Evolutionary conservation across 2,888 invertebrate genomes (phyloP).

Genomic region (Colletes collaris): DNA sequence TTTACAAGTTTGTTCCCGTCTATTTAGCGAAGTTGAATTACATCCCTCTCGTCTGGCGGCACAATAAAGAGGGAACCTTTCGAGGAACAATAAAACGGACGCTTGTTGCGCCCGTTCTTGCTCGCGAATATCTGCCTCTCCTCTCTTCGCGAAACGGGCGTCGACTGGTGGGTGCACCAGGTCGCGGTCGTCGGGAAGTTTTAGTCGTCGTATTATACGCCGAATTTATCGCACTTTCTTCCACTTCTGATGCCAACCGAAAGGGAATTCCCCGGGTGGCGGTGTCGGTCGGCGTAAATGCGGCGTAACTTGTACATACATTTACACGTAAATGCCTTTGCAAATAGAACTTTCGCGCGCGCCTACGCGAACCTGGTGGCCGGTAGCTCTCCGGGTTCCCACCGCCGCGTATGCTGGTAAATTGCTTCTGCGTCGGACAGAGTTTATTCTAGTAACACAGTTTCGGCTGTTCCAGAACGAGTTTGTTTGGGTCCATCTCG

Average conservation of each 20-base stretch:
- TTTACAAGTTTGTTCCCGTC: conserved; percentile 21
- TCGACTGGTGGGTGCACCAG: conserved; percentile 34
- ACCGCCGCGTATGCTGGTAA: conserved; percentile 44
- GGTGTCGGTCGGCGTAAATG: conserved; percentile 33
- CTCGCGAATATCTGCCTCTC: conserved; percentile 29
- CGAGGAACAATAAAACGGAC: conserved; percentile 62
- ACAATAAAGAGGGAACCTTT: conserved; percentile 47
- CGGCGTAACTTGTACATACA: conserved; percentile 46
- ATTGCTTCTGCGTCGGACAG: conserved; percentile 68
- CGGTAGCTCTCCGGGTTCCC: neutral
- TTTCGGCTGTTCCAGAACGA: conserved; percentile 72
- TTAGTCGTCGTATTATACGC: conserved; percentile 66
- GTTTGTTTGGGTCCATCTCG: conserved; percentile 77
- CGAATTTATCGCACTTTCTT: conserved; percentile 78
- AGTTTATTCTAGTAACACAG: conserved; percentile 80
- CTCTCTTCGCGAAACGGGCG: conserved; percentile 30
- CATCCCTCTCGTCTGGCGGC: conserved; percentile 4
- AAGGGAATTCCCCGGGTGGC: conserved; percentile 67
- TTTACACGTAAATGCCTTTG: conserved; percentile 41
- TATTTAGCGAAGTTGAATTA: conserved; percentile 24
- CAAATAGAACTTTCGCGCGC: conserved; percentile 45
- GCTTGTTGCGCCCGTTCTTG: conserved; percentile 67
- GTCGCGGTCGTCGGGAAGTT: conserved; percentile 56
- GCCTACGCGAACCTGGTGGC: neutral
- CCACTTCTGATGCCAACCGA: conserved; percentile 74